Percentiles rank a stretch among this genome's conserved stretches.
Conservation (phyloP, 2,888 invertebrate species). For the Melinaea marsaeus region DNA sequence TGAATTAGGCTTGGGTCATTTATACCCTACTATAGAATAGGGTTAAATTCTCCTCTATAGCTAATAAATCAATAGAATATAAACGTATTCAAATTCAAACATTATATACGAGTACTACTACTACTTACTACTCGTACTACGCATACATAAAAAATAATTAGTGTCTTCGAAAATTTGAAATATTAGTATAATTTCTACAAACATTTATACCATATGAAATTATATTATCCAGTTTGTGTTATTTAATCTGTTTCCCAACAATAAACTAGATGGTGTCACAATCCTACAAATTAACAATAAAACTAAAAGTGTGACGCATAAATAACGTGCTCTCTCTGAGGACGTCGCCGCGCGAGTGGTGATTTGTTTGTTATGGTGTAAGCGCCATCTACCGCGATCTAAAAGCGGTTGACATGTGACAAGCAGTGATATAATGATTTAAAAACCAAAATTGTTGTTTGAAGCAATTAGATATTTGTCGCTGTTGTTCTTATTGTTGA, state of each 20-base stretch:
- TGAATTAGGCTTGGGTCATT: constrained; percentile 21
- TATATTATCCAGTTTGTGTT: too few species aligned
- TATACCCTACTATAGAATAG: constrained; percentile 12
- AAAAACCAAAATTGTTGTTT: neutral
- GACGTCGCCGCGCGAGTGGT: constrained; percentile 45
- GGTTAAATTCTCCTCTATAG: neutral
- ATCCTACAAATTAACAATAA: constrained; percentile 22
- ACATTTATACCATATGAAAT: too few species aligned
- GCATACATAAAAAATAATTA: too few species aligned
- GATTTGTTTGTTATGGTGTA: constrained; percentile 57
- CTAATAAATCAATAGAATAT: neutral
- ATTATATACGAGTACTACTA: neutral
- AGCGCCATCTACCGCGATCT: constrained; percentile 59
- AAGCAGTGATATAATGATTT: constrained; percentile 1
- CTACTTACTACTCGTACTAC: too few species aligned
- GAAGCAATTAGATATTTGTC: too few species aligned
- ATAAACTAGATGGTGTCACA: constrained; percentile 21
- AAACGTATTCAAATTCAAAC: neutral
- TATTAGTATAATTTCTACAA: too few species aligned
- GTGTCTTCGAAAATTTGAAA: constrained; percentile 13
- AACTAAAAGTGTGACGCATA: constrained; percentile 40
- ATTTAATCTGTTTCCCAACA: constrained; percentile 10
- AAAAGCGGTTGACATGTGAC: constrained; percentile 43
- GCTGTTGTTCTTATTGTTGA: too few species aligned
- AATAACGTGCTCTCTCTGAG: constrained; percentile 38